Evolutionary conservation across 2,888 invertebrate genomes (phyloP), one percentile per base, ranked within the genome.

Genomic region (Agriopis marginaria): DNA sequence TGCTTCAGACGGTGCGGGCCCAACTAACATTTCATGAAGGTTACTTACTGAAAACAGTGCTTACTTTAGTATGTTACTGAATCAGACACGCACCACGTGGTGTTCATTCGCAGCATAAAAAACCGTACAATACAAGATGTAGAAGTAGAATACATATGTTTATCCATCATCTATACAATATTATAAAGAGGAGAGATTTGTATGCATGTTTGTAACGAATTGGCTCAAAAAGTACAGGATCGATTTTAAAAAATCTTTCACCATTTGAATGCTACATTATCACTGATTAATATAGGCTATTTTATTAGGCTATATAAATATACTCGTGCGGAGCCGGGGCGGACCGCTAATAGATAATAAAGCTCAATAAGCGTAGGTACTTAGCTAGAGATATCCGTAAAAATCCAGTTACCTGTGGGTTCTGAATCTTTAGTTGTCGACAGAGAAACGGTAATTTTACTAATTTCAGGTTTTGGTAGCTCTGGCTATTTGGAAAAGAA

Each of bases 371-470:
- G 17, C 23, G 11, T 51, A 51, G 1, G 5, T 5, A 47, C 40
- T 9, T 17, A 3, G 50, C 11, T 47, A 32, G 32, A 53, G 0
- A 12, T 14, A 49, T 49, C 10, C 17, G 1, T 42, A 17, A 17
- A 56, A 42, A 17, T 4, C 6, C 11, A 5, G 5, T 76, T 79
- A 84, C 85, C 78, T 60, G 71, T 82, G 7, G 68, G 67, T 49
- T 83, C 80, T 5, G 80, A 79, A 10, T 75, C 79, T 56, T 81
- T 76, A 11, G 76, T 80, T 44, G 75, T 75, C 17, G 66, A 75
- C 70, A 74, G 76, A 32, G 71, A 65, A 66, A 68, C 71, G 12
- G 55, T 56, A 8, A 72, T 64, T 60, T 75, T 77, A 67, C 76
- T 81, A 17, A 65, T 73, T 47, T 76, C 69, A 39, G 69, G 40